phyloP scores from a whole-genome alignment of 2,888 invertebrate species.

The Tyria jacobaeae region DNA sequence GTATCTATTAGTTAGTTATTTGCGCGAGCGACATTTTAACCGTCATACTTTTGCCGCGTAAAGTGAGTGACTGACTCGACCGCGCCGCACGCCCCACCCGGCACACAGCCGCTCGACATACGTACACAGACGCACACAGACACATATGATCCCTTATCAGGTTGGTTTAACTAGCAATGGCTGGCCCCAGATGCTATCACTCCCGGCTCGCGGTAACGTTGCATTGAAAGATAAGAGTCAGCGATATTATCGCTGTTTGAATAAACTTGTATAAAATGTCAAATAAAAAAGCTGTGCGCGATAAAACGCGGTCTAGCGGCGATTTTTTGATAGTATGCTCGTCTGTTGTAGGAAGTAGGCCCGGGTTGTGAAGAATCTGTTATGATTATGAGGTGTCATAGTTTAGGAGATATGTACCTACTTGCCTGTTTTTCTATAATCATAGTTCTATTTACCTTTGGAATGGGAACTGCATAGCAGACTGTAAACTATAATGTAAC shows the following conservation, averaged over 20 bases:
- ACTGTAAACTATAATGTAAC: conserved; percentile 20
- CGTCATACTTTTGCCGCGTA: conserved; percentile 85
- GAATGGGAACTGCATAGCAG: not conserved
- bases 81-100: conserved; percentile 71
- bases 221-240: conserved; percentile 86
- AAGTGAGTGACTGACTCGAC: conserved; percentile 82
- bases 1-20: conserved; percentile 49
- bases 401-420: not conserved
- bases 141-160: conserved; percentile 80
- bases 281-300: conserved; percentile 84
- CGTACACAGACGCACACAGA: conserved; percentile 66
- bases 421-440: not conserved
- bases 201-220: conserved; percentile 85
- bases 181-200: conserved; percentile 84
- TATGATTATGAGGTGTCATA: conserved; percentile 37
- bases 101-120: conserved; percentile 62
- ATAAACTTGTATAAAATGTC: conserved; percentile 87
- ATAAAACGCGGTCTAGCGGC: conserved; percentile 74
- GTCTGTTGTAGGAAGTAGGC: conserved; percentile 54
- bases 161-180: conserved; percentile 85
- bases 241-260: conserved; percentile 85
- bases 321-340: conserved; percentile 73
- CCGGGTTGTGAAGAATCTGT: conserved; percentile 35
- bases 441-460: not conserved
- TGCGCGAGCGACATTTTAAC: conserved; percentile 58